Evolutionary conservation across 2,888 invertebrate species (phyloP).

Genomic region (Germaria angustata): DNA sequence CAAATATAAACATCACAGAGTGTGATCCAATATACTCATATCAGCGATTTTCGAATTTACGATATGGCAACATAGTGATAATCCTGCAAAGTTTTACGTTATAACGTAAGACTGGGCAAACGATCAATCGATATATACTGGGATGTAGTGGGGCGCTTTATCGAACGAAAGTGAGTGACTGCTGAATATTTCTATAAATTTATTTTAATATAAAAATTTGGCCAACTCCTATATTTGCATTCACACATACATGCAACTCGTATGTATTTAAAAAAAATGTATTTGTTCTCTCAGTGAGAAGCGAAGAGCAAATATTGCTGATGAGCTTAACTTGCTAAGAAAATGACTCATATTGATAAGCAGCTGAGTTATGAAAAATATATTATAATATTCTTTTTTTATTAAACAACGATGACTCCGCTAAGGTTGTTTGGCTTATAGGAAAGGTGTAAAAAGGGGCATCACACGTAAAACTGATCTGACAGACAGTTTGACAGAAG

Average conservation of each 20-base stretch:
- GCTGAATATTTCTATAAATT: no score
- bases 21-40: no score
- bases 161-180: no score
- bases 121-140: no score
- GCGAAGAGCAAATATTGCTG: constrained; percentile 13
- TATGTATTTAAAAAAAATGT: not conserved
- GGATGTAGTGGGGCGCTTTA: no score
- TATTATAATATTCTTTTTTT: not conserved
- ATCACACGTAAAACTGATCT: not conserved
- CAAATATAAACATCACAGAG: no score
- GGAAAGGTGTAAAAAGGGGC: not conserved
- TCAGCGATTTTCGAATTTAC: no score
- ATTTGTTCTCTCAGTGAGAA: not conserved
- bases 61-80: no score
- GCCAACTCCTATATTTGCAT: constrained; percentile 22
- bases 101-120: no score
- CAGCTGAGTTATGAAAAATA: constrained; percentile 37
- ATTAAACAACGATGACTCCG: constrained; percentile 13
- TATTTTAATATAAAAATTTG: not conserved
- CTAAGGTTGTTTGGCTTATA: not conserved
- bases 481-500: not conserved
- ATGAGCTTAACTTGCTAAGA: constrained; percentile 31
- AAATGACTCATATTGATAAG: constrained; percentile 53
- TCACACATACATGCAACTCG: not conserved
- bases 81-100: no score